Percentiles rank a stretch among this genome's conserved stretches.
phyloP scores from a whole-genome alignment of 2,113 vertebrate species.

The Nothocercus nigrocapillus region DNA sequence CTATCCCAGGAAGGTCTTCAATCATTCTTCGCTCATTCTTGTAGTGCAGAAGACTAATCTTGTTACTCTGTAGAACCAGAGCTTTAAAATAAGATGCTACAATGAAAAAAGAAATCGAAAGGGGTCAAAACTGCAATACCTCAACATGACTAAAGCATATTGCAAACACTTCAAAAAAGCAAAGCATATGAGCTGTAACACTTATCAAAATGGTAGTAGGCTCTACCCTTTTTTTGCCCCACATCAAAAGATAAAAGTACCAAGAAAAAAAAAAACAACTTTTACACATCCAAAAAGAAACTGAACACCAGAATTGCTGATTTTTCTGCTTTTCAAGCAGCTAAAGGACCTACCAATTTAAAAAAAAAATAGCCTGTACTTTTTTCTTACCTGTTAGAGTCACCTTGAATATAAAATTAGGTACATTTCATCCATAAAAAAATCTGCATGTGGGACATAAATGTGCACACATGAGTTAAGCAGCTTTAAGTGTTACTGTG shows the following conservation, averaged over 20 bases:
- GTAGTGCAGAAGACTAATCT: constrained; percentile 38
- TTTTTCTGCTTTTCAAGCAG: not conserved
- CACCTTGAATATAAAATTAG: not conserved
- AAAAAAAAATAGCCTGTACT: not conserved
- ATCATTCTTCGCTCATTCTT: constrained; percentile 34
- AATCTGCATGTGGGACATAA: not conserved
- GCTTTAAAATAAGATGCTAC: constrained; percentile 55
- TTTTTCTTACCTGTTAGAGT: not conserved
- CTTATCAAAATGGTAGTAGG: not conserved
- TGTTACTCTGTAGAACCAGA: constrained; percentile 8
- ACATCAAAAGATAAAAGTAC: not conserved
- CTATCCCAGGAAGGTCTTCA: constrained; percentile 37
- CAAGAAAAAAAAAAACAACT: not conserved
- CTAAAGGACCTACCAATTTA: not conserved
- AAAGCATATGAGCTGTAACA: not conserved
- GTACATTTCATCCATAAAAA: not conserved
- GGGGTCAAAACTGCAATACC: constrained; percentile 27
- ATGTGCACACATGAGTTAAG: not conserved
- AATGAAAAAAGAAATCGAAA: constrained; percentile 28
- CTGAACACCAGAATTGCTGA: not conserved
- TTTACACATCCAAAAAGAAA: not conserved
- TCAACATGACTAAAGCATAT: constrained; percentile 47
- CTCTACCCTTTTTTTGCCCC: not conserved
- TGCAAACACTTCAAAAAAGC: not conserved
- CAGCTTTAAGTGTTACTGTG: not conserved